Percentiles rank a stretch among this genome's conserved stretches.
These are phyloP conservation scores for Odocoileus virginianus DNA, from an alignment of 2,113 vertebrate species.

Conservation along the genomic window DNA sequence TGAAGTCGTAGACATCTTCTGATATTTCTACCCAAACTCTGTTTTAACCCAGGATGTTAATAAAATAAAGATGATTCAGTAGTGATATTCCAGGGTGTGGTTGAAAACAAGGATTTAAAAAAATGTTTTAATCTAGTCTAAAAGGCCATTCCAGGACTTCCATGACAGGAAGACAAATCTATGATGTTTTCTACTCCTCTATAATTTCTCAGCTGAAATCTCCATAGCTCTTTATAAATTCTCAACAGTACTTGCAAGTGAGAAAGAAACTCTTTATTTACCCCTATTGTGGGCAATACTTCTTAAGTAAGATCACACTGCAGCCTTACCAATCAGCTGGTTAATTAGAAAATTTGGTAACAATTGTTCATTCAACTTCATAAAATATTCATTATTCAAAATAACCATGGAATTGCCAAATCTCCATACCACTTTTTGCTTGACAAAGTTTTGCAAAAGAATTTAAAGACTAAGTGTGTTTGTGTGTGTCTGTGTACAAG, in stretches of 20 bases:
- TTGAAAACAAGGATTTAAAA: neutral
- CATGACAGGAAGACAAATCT: neutral
- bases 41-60: neutral
- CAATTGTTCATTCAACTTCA: slow-evolving; percentile 45
- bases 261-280: neutral
- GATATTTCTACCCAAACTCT: neutral
- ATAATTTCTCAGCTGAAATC: neutral
- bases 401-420: slow-evolving; percentile 39
- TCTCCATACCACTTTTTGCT: slow-evolving; percentile 22
- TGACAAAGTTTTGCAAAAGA: slow-evolving; percentile 33
- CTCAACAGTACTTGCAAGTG: neutral
- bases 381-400: slow-evolving; percentile 43
- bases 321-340: slow-evolving; percentile 27
- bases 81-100: neutral
- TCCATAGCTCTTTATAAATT: neutral
- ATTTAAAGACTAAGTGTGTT: slow-evolving; percentile 1
- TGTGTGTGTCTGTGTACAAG: neutral
- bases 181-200: neutral
- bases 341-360: slow-evolving; percentile 59
- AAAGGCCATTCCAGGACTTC: neutral
- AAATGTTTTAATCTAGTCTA: neutral
- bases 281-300: neutral
- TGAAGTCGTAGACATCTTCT: neutral
- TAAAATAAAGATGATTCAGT: slow-evolving; percentile 10
- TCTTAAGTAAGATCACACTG: slow-evolving; percentile 2